phyloP scores from a whole-genome alignment of 1,140 invertebrate species.

The Bombus consobrinus region DNA sequence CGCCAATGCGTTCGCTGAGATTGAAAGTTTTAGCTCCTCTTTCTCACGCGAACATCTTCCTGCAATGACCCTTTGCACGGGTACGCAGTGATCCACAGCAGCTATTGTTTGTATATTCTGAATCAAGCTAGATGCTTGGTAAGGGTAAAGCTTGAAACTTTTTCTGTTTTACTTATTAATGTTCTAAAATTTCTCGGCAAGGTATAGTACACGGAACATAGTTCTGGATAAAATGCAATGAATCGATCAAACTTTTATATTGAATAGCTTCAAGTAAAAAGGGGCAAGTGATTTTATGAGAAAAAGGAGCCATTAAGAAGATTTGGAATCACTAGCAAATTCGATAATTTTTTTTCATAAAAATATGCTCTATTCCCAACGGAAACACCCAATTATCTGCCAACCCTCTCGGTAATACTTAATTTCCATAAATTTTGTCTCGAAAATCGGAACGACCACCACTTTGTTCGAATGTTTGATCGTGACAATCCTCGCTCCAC shows the following conservation, averaged over 20 bases:
- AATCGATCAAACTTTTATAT: not conserved
- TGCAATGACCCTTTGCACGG: not conserved
- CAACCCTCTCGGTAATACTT: not conserved
- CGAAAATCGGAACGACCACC: constrained; percentile 12
- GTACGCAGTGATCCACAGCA: not conserved
- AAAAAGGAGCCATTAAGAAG: not conserved
- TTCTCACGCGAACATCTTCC: too few species aligned
- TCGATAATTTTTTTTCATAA: not conserved
- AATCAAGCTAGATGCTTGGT: not conserved
- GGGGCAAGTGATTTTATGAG: not conserved
- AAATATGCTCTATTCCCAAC: not conserved
- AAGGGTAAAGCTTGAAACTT: not conserved
- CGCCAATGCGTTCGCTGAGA: not conserved
- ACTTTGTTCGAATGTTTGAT: not conserved
- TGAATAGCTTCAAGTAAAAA: too few species aligned
- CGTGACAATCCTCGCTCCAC: not conserved
- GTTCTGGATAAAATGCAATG: not conserved
- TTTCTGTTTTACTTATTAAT: not conserved
- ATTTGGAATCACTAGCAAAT: not conserved
- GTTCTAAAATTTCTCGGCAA: not conserved
- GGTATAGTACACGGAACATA: not conserved
- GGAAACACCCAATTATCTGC: not conserved
- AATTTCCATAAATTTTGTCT: not conserved
- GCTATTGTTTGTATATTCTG: not conserved
- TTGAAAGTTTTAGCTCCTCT: not conserved